Evolutionary conservation across 2,113 vertebrate species (phyloP).

Genomic region (Sinocyclocheilus rhinocerous): DNA sequence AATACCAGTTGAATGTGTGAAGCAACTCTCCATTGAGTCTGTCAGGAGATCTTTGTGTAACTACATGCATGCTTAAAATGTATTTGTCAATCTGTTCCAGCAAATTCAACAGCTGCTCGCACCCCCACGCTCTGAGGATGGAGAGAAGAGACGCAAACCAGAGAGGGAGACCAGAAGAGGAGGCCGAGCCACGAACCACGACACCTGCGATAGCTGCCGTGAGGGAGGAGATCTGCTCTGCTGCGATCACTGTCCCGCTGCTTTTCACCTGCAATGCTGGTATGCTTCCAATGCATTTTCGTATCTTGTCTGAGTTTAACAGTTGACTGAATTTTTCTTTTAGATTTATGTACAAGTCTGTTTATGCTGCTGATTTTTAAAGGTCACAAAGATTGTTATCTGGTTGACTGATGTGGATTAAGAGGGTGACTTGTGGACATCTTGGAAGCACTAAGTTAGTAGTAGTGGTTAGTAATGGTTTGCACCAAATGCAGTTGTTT

Average conservation of each 20-base stretch:
- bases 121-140: constrained; percentile 86
- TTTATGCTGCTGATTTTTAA: neutral
- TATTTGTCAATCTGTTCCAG: constrained; percentile 62
- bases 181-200: constrained; percentile 86
- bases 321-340: neutral
- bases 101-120: constrained; percentile 89
- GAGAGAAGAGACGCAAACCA: constrained; percentile 80
- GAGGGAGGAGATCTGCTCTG: constrained; percentile 89
- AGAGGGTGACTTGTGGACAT: neutral
- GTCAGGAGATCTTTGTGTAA: neutral
- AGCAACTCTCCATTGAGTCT: neutral
- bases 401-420: neutral
- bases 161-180: constrained; percentile 84
- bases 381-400: neutral
- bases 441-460: neutral
- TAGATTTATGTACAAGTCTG: neutral
- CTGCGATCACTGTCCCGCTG: constrained; percentile 88
- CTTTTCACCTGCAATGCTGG: constrained; percentile 91
- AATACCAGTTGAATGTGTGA: neutral
- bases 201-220: constrained; percentile 91
- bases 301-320: neutral
- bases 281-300: constrained; percentile 46
- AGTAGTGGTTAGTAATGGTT: neutral
- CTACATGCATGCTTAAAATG: neutral
- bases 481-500: neutral